Evolutionary conservation across 2,797 vertebrate genomes (phyloP).

Genomic region (Denticeps clupeoides): DNA sequence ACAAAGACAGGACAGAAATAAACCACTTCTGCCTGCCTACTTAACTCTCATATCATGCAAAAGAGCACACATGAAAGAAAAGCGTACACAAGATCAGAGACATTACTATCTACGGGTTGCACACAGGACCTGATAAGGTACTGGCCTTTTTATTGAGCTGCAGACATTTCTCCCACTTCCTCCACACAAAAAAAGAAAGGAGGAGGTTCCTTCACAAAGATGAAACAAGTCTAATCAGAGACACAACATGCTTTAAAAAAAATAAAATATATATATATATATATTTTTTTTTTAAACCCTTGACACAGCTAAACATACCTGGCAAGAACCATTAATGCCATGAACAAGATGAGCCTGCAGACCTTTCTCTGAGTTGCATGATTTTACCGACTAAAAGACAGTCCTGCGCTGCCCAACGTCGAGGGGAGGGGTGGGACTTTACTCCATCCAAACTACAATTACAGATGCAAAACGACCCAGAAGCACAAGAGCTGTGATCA

Average conservation of each 20-base stretch:
- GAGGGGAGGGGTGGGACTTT: no score
- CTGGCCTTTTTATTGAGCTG: slow-evolving; percentile 19
- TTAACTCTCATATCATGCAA: not conserved
- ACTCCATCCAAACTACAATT: no score
- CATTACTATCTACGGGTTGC: slow-evolving; percentile 17
- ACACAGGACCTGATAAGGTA: slow-evolving; percentile 23
- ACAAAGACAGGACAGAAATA: slow-evolving; percentile 6
- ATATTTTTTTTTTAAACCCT: no score
- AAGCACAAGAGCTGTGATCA: no score
- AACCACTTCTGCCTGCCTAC: slow-evolving; percentile 1
- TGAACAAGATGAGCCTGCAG: slow-evolving; percentile 16
- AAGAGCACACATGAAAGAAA: not conserved
- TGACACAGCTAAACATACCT: slow-evolving; percentile 18
- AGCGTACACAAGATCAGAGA: slow-evolving; percentile 13
- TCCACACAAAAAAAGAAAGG: slow-evolving; percentile 4
- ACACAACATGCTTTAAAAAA: slow-evolving; percentile 13
- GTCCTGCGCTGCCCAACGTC: no score
- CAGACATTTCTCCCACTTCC: slow-evolving; percentile 23
- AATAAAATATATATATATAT: no score
- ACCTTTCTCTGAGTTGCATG: not conserved
- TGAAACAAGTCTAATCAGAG: slow-evolving; percentile 29
- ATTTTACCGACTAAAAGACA: slow-evolving; percentile 12
- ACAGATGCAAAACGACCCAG: no score
- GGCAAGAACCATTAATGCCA: slow-evolving; percentile 13
- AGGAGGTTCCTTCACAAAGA: slow-evolving; percentile 13